Conservation (phyloP, 2,113 vertebrate genomes). For the Urocolius indicus region DNA sequence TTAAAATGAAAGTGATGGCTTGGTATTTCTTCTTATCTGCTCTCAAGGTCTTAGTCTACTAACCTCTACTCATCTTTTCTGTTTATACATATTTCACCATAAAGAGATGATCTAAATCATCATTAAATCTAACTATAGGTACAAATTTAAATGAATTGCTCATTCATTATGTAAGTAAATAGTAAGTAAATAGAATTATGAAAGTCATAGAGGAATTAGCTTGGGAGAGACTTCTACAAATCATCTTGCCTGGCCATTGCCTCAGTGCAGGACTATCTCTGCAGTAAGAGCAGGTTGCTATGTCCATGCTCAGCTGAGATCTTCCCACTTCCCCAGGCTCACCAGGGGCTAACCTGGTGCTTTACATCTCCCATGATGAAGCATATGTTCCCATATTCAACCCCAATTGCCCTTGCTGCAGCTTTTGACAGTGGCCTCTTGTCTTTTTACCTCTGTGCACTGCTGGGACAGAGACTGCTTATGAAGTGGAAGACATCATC, state of each 20-base stretch:
- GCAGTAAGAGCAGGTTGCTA: neutral
- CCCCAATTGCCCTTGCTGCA: neutral
- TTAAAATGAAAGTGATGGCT: constrained; percentile 53
- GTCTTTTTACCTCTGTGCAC: neutral
- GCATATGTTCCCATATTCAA: neutral
- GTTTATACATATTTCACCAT: constrained; percentile 41
- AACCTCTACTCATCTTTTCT: constrained; percentile 52
- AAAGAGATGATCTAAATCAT: constrained; percentile 35
- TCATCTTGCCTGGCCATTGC: neutral
- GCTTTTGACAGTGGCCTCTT: neutral
- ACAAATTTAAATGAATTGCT: constrained; percentile 53
- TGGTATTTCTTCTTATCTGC: constrained; percentile 37
- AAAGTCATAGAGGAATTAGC: neutral
- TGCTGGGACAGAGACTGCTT: neutral
- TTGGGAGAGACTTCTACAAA: neutral
- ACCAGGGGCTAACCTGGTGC: accelerated
- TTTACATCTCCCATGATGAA: neutral
- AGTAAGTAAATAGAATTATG: constrained; percentile 15
- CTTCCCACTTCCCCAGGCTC: neutral
- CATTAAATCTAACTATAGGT: constrained; percentile 11
- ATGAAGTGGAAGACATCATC: neutral
- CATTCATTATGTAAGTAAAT: constrained; percentile 48
- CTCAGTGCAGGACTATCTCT: neutral
- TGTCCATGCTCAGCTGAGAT: neutral
- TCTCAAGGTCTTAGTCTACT: constrained; percentile 33